Base-by-base conservation (phyloP, 2,888 invertebrate species). In the Acronicta aceris region DNA sequence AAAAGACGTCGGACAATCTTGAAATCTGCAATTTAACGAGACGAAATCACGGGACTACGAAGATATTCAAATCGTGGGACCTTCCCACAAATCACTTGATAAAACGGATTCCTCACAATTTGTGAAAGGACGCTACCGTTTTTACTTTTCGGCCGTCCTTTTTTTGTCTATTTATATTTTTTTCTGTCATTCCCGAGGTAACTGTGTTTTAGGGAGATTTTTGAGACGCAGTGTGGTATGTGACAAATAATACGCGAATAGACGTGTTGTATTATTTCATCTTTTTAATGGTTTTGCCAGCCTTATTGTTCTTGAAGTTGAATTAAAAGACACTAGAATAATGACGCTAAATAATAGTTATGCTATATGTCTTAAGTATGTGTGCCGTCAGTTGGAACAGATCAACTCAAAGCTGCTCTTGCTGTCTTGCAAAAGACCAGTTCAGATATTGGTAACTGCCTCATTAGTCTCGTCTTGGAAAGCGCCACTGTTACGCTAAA, bases 31-130 rank as follows among this genome's bases (percentile, higher is more conserved):
- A 78, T 74, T 77, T 80, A 74, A 69, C 72, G 74, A 74, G 72
- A 71, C 49, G 65, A 60, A 66, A 66, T 71, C 54, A 65, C 47
- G 61, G 50, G 62, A 54, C 57, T 60, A 43, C 33, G 47, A 54
- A 64, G 71, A 80, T 75, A 80, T 80, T 78, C 78, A 78, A 76
- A 80, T 75, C 54, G 62, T 48, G 71, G 61, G 71, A 71, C 68
- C 76, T 52, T 67, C 67, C 50, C 49, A 76, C 81, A 79, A 81
- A 81, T 80, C 77, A 71, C 76, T 63, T 55, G 68, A 76, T 76
- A 75, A 81, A 78, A 79, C 62, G 59, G 68, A 69, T 63, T 65
- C 61, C 59, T 63, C 57, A 72, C 76, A 71, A 76, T 78, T 80
- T 73, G 74, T 67, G 63, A 48, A 66, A 65, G 50, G 47, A 54